These are phyloP conservation scores for Cryptomyrus ogoouensis DNA, from an alignment of 2,113 vertebrate species.

Conservation along the genomic window DNA sequence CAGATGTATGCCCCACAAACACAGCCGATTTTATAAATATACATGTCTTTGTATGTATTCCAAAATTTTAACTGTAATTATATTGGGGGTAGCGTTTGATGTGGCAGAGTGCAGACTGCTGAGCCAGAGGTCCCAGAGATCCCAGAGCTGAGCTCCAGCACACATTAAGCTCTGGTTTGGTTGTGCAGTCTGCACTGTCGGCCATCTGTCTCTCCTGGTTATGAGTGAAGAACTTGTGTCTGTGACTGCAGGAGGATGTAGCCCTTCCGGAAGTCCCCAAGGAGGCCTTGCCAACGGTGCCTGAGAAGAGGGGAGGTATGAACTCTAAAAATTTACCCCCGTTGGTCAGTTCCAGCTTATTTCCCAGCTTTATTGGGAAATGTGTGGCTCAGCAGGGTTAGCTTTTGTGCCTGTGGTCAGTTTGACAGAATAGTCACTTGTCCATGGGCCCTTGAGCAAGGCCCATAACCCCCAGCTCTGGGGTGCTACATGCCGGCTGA, in stretches of 20 bases:
- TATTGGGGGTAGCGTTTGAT: neutral
- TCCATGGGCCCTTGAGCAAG: neutral
- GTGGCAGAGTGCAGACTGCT: neutral
- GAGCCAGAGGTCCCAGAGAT: too few relatives aligned
- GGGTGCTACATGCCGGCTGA: neutral
- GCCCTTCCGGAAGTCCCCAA: conserved; percentile 81
- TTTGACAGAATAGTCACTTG: neutral
- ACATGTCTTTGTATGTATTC: neutral
- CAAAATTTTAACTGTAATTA: neutral
- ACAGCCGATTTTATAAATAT: neutral
- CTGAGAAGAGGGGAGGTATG: neutral
- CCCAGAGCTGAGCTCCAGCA: neutral
- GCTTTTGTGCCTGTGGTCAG: neutral
- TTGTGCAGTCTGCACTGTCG: neutral
- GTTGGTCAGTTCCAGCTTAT: neutral
- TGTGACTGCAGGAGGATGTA: conserved; percentile 59
- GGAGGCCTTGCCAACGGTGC: conserved; percentile 61
- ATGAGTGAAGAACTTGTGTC: conserved; percentile 4
- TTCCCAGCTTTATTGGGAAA: neutral
- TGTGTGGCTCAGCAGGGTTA: neutral
- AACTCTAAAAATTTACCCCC: neutral
- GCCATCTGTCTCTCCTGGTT: neutral
- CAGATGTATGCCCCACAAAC: neutral
- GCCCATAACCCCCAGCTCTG: neutral
- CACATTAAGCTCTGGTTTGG: neutral